A percentile compares a stretch with the other conserved stretches of the same genome.
These are phyloP conservation scores for Rallus limicola DNA, from an alignment of 2,113 vertebrate genomes.

Conservation along the genomic window DNA sequence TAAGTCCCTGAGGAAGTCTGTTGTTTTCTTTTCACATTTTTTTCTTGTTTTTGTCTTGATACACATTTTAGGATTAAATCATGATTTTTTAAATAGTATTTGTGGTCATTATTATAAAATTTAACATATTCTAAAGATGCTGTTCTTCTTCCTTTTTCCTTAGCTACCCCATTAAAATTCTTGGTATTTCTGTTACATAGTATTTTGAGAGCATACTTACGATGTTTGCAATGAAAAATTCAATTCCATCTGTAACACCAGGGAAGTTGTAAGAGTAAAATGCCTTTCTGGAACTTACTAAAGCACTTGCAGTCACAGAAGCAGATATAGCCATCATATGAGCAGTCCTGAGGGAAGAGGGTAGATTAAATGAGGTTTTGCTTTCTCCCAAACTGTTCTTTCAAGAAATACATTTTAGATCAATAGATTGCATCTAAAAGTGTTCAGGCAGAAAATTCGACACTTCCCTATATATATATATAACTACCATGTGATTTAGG, in stretches of 20 bases:
- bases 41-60: background rate
- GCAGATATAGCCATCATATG: background rate
- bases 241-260: background rate
- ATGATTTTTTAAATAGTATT: background rate
- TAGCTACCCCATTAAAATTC: background rate
- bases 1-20: background rate
- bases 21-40: background rate
- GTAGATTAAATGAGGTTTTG: conserved; percentile 2
- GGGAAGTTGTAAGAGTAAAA: background rate
- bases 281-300: background rate
- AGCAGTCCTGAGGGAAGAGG: background rate
- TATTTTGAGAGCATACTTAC: background rate
- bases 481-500: background rate
- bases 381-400: background rate
- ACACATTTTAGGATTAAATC: background rate
- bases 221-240: background rate
- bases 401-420: background rate
- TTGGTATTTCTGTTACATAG: background rate
- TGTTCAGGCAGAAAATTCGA: background rate
- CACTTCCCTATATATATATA: background rate
- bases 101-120: background rate
- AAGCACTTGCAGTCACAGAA: background rate
- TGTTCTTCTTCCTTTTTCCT: background rate
- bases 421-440: background rate
- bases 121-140: background rate